These are phyloP conservation scores for Trichonephila inaurata DNA, from an alignment of 1,140 invertebrate species.

Conservation along the genomic window DNA sequence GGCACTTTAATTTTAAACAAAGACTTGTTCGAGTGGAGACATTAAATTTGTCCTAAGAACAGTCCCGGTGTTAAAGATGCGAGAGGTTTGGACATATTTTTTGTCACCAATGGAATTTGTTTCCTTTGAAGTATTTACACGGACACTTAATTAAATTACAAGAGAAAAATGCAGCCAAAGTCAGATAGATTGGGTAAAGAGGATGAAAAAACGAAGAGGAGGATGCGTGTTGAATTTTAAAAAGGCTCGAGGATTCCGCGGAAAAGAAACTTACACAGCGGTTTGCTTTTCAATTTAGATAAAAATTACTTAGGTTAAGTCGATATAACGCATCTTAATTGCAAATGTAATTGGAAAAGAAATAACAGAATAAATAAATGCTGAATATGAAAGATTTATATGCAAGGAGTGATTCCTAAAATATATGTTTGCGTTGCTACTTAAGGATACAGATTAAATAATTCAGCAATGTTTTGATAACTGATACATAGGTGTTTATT, in stretches of 20 bases:
- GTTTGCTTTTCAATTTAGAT: conserved; percentile 13
- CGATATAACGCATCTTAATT: neutral
- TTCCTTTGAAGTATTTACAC: conserved; percentile 70
- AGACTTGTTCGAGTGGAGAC: conserved; percentile 60
- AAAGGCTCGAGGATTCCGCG: neutral
- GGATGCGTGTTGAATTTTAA: conserved; percentile 47
- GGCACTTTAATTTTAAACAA: conserved; percentile 70
- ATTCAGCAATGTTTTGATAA: too few species aligned
- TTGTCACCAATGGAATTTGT: neutral
- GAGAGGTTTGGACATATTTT: conserved; percentile 13
- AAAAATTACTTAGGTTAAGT: neutral
- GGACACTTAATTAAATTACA: conserved; percentile 55
- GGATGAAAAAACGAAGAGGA: neutral
- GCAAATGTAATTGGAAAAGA: neutral
- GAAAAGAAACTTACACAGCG: neutral
- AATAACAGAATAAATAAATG: neutral
- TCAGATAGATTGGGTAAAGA: conserved; percentile 1
- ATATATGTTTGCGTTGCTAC: neutral
- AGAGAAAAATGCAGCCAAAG: conserved; percentile 26
- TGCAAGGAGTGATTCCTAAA: neutral
- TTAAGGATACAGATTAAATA: neutral
- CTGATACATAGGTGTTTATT: too few species aligned
- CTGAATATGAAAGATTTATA: neutral
- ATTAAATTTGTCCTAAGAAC: conserved; percentile 51
- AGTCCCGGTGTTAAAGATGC: neutral